phyloP scores from a whole-genome alignment of 2,888 invertebrate genomes.

The Pachydiplax longipennis region DNA sequence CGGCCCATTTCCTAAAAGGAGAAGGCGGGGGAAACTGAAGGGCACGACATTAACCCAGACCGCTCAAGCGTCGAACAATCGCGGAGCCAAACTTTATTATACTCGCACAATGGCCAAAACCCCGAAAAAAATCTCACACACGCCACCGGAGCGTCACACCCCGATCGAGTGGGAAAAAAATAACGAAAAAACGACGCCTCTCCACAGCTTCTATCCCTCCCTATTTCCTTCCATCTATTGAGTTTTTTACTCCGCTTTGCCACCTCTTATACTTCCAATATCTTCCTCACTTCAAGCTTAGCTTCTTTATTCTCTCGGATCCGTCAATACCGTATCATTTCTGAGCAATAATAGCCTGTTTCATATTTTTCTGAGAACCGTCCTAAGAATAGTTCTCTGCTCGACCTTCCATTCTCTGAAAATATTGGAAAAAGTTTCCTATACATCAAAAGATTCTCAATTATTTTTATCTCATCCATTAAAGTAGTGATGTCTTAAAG shows the following conservation, averaged over 20 bases:
- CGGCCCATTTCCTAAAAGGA: not conserved
- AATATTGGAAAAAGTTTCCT: no score
- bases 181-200: not conserved
- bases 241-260: not conserved
- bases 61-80: constrained; percentile 40
- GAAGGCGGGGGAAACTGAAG: constrained; percentile 15
- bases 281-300: not conserved
- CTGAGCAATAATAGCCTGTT: no score
- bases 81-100: constrained; percentile 12
- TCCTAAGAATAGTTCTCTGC: no score
- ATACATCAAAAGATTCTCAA: no score
- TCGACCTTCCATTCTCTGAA: no score
- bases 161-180: constrained; percentile 15
- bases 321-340: no score
- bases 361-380: no score
- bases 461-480: no score
- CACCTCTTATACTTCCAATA: not conserved
- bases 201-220: not conserved
- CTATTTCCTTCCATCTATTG: not conserved
- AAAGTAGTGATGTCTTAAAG: no score
- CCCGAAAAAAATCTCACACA: constrained; percentile 19
- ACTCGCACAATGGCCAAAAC: constrained; percentile 27
- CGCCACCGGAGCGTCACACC: constrained; percentile 17
- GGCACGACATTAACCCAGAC: constrained; percentile 28
- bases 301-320: no score